Base-by-base conservation (phyloP, 2,888 invertebrate genomes). In the Oligia fasciuncula region DNA sequence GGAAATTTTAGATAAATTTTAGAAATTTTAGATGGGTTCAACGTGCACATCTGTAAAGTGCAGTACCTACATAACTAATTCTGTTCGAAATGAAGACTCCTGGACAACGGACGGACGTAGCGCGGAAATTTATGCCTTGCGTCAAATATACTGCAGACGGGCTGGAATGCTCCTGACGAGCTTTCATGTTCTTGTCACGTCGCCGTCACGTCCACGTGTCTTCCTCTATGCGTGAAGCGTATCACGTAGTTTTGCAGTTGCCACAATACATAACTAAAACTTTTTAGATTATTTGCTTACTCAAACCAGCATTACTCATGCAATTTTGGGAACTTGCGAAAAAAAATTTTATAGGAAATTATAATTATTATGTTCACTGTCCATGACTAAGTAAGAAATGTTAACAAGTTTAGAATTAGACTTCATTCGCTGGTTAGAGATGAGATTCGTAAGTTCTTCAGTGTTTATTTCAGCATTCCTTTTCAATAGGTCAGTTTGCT, bases 91-190 rank as follows among this genome's bases (percentile, higher is more conserved):
- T 19, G 29, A 9, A 19, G 19, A 49, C 17, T 77, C n/a, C 11
- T 57, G 57, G 35, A 14, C 9, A 19, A 14, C 17, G 1, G 4
- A 19, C 60, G 2, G 4, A 19, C 60, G 2, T n/a, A 35, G 43
- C 6, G 14, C 8, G 29, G 65, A 43, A 60, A 49, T 46, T 63
- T 60, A 35, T 71, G 23, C 9, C 35, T 29, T 19, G 19, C 23
- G 13, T 68, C 63, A 69, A 69, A 83, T 83, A 35, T 35, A 35
- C 49, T 57, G 29, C 35, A 69, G 57, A 43, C 19, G 14, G 69
- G 35, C 49, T 40, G 63, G 69, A 83, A 77, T 35, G 83, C 62
- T 54, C 19, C 17, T 65, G 83, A 60, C n/a, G 83, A 77, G 69
- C 63, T 57, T 57, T 80, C 77, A 69, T 69, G 69, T 69, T 69